Percentiles rank a stretch among this genome's conserved stretches.
Conservation (phyloP, 2,797 vertebrate genomes). For the Lates japonicus region DNA sequence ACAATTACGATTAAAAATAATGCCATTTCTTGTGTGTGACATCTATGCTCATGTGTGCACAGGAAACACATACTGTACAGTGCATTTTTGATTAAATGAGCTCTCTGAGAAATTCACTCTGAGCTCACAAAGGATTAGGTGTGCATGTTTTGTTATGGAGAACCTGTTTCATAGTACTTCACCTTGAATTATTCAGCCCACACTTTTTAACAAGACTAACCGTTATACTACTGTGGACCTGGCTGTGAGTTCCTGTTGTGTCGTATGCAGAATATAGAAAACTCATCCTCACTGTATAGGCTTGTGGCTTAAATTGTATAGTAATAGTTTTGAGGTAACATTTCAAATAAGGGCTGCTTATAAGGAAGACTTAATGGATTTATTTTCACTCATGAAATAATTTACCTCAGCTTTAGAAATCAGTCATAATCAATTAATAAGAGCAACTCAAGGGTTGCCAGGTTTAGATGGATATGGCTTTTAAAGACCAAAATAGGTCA, state of each 20-base stretch:
- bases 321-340: constrained; percentile 4
- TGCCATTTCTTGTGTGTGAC: too few relatives aligned
- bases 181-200: constrained; percentile 50
- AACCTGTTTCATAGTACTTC: constrained; percentile 31
- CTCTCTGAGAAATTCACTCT: constrained; percentile 15
- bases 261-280: not conserved
- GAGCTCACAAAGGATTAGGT: constrained; percentile 24
- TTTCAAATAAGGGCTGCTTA: constrained; percentile 2
- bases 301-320: not conserved
- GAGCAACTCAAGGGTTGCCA: not conserved
- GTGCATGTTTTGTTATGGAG: constrained; percentile 5
- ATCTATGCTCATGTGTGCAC: not conserved
- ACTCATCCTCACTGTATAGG: not conserved
- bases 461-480: not conserved
- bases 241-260: not conserved
- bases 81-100: not conserved
- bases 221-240: not conserved
- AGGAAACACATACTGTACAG: not conserved
- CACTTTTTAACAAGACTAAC: constrained; percentile 12
- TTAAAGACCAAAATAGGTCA: not conserved
- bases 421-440: not conserved
- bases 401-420: constrained; percentile 5
- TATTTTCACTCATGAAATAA: not conserved
- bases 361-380: not conserved
- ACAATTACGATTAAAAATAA: too few relatives aligned